These are phyloP conservation scores for Sphinx pinastri DNA, from an alignment of 2,888 invertebrate species.

Conservation along the genomic window DNA sequence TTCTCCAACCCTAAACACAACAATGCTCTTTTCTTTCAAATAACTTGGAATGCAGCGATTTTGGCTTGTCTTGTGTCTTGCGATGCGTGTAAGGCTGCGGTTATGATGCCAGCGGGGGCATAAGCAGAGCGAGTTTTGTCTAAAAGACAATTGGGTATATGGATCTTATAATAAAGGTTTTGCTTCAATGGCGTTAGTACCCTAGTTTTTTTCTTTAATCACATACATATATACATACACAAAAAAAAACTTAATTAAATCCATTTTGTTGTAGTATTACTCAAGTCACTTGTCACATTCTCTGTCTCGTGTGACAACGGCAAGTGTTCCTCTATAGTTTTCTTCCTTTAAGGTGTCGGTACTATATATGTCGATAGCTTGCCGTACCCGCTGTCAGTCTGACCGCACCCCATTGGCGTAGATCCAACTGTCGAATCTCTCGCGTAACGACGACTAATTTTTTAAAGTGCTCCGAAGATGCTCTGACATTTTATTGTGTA, in stretches of 20 bases:
- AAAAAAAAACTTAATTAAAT: no score
- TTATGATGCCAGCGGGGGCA: background rate
- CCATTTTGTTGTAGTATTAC: no score
- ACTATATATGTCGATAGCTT: no score
- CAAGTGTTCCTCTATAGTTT: no score
- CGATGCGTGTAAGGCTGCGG: background rate
- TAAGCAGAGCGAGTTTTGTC: background rate
- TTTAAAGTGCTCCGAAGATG: conserved; percentile 20
- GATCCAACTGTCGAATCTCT: conserved; percentile 37
- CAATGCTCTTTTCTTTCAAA: conserved; percentile 5
- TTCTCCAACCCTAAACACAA: background rate
- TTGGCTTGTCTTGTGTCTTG: background rate
- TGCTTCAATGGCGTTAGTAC: no score
- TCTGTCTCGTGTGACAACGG: no score
- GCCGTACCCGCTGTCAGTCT: conserved; percentile 34
- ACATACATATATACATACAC: no score
- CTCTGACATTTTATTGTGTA: conserved; percentile 24
- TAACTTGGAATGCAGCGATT: conserved; percentile 11
- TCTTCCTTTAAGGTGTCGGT: no score
- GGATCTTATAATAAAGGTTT: no score
- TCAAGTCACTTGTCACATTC: no score
- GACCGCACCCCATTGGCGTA: conserved; percentile 39
- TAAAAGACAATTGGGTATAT: no score
- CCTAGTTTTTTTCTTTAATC: no score
- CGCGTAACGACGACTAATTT: conserved; percentile 9